Evolutionary conservation across 2,888 invertebrate species (phyloP), one percentile per base, ranked within the genome.

Genomic region (Mystacides longicornis): DNA sequence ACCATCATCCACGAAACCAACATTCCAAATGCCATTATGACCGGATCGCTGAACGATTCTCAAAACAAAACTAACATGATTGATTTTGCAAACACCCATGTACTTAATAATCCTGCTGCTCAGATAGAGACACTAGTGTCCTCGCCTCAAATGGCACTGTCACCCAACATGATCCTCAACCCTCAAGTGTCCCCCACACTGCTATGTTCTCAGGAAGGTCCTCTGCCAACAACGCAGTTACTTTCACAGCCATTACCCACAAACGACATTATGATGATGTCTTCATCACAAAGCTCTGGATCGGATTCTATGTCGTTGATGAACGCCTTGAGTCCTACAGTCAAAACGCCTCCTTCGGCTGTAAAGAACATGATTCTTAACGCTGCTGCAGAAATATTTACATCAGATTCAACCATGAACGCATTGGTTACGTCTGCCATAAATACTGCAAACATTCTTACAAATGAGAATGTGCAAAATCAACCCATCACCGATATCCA

Each of bases 291-390:
- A 27, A 48, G 68, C 43, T 55, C 19, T 42, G 56, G 47, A 22
- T 27, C 49, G 16, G 55, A 60, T 16, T 49, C 53, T 21, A 54
- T 61, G 49, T 47, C 61, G 3, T 18, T 61, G 50, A 59, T 59
- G 50, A 49, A 54, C 9, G 46, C 58, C 18, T 21, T 60, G 22
- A 61, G 57, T 48, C 56, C 72, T 22, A 72, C 75, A 9, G 76
- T 77, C 56, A 78, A 74, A 65, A 80, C 79, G 46, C 79, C 81
- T 46, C 77, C 80, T 1, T 80, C 82, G 23, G 81, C 84, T 23
- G 84, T 85, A 63, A 87, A 87, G 62, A 84, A 83, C n/a, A 85
- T 88, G 79, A 79, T 88, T 46, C 74, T 87, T 52, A 85, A 85
- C 67, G 87, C 87, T 4, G 85, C 86, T 0, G 85, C 82, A 0